Evolutionary conservation across 1,140 invertebrate species (phyloP).

Genomic region (Drosophila ohnishii): DNA sequence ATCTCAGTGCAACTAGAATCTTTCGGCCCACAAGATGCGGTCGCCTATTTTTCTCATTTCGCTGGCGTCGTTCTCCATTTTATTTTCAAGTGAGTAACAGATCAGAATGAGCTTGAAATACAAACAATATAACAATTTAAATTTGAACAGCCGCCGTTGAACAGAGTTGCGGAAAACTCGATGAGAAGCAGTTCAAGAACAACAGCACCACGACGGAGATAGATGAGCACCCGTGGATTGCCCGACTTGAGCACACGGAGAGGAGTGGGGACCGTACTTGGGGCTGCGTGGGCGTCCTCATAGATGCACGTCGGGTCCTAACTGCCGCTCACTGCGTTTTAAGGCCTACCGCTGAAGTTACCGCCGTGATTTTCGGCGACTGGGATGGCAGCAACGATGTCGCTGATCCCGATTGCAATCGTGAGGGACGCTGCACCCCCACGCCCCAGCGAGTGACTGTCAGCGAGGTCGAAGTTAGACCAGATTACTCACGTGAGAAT

Average conservation of each 20-base stretch:
- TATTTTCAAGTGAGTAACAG: neutral
- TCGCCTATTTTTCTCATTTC: neutral
- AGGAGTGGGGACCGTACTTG: neutral
- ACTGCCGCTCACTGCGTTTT: constrained; percentile 15
- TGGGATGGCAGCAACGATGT: constrained; percentile 7
- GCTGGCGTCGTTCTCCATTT: neutral
- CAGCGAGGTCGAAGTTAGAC: neutral
- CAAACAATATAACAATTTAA: neutral
- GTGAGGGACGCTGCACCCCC: neutral
- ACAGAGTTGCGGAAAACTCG: constrained; percentile 22
- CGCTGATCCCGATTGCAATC: constrained; percentile 10
- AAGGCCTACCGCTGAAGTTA: neutral
- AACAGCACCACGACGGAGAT: neutral
- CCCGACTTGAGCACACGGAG: neutral
- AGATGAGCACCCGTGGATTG: constrained; percentile 30
- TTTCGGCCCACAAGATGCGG: constrained; percentile 3
- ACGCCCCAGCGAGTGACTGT: neutral
- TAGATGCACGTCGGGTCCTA: constrained; percentile 21
- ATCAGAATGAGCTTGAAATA: too few species aligned
- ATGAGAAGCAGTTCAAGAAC: constrained; percentile 23
- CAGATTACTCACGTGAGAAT: neutral
- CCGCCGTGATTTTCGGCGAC: constrained; percentile 21
- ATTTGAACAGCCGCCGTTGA: neutral
- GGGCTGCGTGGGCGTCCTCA: constrained; percentile 13
- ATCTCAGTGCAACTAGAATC: constrained; percentile 5